Percentiles rank a stretch among this genome's conserved stretches.
phyloP scores from a whole-genome alignment of 2,113 vertebrate species.

The Microtus oregoni region DNA sequence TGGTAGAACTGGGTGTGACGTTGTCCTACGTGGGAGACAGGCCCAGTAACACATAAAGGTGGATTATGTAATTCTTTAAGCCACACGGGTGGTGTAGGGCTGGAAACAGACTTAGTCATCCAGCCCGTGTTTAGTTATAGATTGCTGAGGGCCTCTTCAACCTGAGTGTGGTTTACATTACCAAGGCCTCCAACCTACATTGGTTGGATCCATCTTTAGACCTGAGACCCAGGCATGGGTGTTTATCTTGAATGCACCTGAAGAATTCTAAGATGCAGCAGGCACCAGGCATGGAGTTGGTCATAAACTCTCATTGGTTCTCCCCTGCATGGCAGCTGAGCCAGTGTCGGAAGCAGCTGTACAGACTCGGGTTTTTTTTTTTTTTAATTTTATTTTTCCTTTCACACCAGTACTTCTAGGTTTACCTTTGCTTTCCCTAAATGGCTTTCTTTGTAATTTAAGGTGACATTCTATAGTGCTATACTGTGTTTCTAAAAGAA shows the following conservation, averaged over 20 bases:
- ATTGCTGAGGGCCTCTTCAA: background rate
- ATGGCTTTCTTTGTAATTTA: background rate
- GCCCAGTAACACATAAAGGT: background rate
- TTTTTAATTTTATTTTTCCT: constrained; percentile 2
- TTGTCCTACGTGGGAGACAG: background rate
- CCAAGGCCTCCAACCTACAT: too few relatives aligned
- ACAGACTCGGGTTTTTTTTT: background rate
- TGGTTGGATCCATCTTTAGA: background rate
- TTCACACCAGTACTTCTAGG: background rate
- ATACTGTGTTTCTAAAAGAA: constrained; percentile 52
- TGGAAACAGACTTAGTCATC: constrained; percentile 23
- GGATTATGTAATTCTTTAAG: background rate
- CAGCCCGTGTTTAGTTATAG: background rate
- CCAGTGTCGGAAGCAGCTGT: background rate
- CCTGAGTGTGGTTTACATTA: background rate
- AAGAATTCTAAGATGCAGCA: constrained; percentile 26
- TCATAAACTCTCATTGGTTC: background rate
- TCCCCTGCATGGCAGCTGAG: background rate
- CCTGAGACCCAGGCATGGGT: background rate
- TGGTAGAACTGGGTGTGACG: background rate
- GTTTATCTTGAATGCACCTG: background rate
- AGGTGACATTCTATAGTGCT: background rate
- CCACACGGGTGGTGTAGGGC: background rate
- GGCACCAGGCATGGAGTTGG: background rate
- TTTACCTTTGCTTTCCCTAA: constrained; percentile 34